Base-by-base conservation (phyloP, 2,113 vertebrate species). In the Coregonus clupeaformis region DNA sequence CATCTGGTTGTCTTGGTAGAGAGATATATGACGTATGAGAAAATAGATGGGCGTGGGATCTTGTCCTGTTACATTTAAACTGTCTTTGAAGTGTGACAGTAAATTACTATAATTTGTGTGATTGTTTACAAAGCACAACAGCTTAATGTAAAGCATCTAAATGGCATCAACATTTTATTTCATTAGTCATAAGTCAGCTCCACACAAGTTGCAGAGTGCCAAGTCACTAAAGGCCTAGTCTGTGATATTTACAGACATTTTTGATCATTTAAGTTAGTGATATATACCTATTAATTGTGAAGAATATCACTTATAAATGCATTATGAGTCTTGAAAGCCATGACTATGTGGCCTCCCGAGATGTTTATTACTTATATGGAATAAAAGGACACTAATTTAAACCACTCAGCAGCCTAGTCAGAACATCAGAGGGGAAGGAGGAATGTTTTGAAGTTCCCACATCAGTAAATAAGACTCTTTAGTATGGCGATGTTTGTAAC, bases 41-140 rank as follows among this genome's bases (percentile, higher is more conserved):
- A 63, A 1, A 67, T 65, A 52, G 32, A 42, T 65, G n/a, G 67
- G n/a, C 1, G n/a, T 42, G 52, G 36, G 69, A 74, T 69, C 72
- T 65, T 24, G 22, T 57, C 36, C 64, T 59, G 2, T 75, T 52
- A 11, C 42, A 5, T 52, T 52, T 18, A 52, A 52, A 52, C 13
- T 11, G 36, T 42, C 36, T 42, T 42, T 52, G 16, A 16, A 52
- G 49, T 18, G 18, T 52, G 49, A 52, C 49, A 18, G 13, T 18
- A 18, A 32, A 69, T 18, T 67, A 69, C 76, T 27, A 74, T 71
- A 20, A 73, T 77, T 77, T 59, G 52, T 76, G 27, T 75, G 12
- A 81, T 69, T 47, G 36, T 68, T 68, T 64, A 68, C 52, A 76
- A 72, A 11, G 36, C 36, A 11, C 36, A 42, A 12, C 36, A 9